These are phyloP conservation scores for Chrysochloris asiatica DNA, from an alignment of 2,113 vertebrate species.

Conservation along the genomic window DNA sequence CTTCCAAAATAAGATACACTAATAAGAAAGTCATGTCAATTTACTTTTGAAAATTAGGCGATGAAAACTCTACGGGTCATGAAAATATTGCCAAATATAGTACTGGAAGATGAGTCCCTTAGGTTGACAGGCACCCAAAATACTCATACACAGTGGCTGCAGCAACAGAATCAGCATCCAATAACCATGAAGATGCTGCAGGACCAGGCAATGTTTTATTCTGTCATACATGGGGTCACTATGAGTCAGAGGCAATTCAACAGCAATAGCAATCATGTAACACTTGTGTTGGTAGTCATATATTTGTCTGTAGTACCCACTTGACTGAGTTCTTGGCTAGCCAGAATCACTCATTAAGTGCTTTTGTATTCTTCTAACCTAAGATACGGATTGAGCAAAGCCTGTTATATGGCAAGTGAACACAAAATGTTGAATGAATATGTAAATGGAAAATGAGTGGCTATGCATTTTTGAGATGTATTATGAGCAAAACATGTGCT, in stretches of 20 bases:
- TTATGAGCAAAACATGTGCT: constrained; percentile 36
- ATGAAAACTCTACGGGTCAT: background rate
- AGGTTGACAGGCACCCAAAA: too few relatives aligned
- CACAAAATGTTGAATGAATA: constrained; percentile 7
- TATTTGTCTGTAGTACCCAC: background rate
- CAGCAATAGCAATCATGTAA: background rate
- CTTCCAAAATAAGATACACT: background rate
- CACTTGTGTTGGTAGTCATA: background rate
- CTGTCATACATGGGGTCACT: background rate
- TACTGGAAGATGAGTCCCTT: background rate
- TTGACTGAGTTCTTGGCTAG: background rate
- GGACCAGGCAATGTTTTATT: background rate
- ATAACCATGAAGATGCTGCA: background rate
- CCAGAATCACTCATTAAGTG: background rate
- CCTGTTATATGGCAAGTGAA: background rate
- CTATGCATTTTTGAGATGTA: background rate
- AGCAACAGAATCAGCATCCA: background rate
- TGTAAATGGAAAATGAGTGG: background rate
- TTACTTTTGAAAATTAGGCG: background rate
- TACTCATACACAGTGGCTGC: background rate
- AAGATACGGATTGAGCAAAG: background rate
- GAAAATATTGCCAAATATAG: background rate
- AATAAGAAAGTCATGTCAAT: background rate
- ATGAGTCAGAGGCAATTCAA: background rate
- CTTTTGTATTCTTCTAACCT: background rate